Evolutionary conservation across 2,888 invertebrate genomes (phyloP).

Genomic region (Tipula confusa): DNA sequence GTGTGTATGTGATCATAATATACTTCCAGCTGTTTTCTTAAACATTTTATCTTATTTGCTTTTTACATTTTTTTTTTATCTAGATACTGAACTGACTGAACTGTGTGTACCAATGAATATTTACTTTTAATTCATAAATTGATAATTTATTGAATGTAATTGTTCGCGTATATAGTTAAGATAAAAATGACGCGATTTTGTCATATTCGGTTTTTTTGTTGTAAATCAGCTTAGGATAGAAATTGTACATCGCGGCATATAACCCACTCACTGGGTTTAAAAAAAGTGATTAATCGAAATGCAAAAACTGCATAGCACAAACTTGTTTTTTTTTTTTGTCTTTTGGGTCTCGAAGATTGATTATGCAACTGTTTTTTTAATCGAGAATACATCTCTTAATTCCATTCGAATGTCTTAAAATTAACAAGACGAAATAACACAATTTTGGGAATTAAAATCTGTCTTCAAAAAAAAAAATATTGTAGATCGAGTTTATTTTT

Average conservation of each 20-base stretch:
- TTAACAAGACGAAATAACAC: background rate
- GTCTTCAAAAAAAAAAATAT: background rate
- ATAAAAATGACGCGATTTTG: background rate
- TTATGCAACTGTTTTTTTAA: background rate
- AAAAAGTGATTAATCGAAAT: background rate
- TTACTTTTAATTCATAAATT: background rate
- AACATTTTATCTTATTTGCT: background rate
- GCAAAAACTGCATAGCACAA: background rate
- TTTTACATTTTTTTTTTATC: background rate
- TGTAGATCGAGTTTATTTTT: background rate
- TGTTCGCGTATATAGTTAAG: background rate
- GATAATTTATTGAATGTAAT: background rate
- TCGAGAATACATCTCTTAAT: background rate
- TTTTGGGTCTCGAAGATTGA: background rate
- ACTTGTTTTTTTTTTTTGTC: background rate
- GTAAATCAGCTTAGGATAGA: background rate
- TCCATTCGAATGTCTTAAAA: background rate
- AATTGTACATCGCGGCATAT: background rate
- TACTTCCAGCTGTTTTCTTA: constrained; percentile 25
- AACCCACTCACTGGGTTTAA: background rate
- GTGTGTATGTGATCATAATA: background rate
- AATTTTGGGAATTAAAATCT: background rate
- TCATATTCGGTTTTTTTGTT: background rate
- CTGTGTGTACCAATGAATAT: background rate
- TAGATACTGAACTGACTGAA: background rate